A percentile compares a stretch with the other conserved stretches of the same genome.
Evolutionary conservation across 2,797 vertebrate genomes (phyloP).

Genomic region (Sebastes diaconus): DNA sequence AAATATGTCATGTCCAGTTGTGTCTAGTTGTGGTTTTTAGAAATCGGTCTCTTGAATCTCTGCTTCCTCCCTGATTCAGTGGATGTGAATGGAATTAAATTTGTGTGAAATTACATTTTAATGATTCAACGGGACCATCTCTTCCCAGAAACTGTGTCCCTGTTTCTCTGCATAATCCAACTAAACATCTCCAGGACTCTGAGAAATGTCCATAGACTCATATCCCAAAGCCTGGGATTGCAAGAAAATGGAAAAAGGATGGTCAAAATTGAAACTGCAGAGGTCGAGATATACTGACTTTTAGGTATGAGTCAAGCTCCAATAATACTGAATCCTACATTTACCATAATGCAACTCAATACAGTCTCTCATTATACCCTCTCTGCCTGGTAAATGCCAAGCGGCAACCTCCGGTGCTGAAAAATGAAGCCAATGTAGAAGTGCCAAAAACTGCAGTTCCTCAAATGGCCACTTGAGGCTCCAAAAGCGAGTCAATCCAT

Average conservation of each 20-base stretch:
- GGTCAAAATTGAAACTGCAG: rapidly evolving
- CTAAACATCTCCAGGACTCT: not conserved
- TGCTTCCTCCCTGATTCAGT: not conserved
- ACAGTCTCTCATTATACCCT: not conserved
- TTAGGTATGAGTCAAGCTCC: not conserved
- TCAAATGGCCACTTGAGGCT: too few species aligned
- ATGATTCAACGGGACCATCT: not conserved
- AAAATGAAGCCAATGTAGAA: too few species aligned
- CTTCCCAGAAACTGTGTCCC: not conserved
- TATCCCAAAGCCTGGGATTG: not conserved
- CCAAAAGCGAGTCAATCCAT: too few species aligned
- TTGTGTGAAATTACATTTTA: not conserved
- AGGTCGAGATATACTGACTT: not conserved
- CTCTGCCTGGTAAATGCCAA: not conserved
- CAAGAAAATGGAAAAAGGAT: not conserved
- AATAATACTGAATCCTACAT: not conserved
- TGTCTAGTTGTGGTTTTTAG: not conserved
- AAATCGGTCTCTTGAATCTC: not conserved
- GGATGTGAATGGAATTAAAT: not conserved
- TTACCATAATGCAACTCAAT: not conserved
- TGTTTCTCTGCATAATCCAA: not conserved
- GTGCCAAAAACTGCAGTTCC: too few species aligned
- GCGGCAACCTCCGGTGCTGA: too few species aligned
- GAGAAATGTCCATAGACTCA: not conserved
- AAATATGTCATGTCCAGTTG: not conserved